Percentiles rank a stretch among this genome's conserved stretches.
These are phyloP conservation scores for Anoplolepis gracilipes DNA, from an alignment of 1,140 invertebrate species.

Conservation along the genomic window DNA sequence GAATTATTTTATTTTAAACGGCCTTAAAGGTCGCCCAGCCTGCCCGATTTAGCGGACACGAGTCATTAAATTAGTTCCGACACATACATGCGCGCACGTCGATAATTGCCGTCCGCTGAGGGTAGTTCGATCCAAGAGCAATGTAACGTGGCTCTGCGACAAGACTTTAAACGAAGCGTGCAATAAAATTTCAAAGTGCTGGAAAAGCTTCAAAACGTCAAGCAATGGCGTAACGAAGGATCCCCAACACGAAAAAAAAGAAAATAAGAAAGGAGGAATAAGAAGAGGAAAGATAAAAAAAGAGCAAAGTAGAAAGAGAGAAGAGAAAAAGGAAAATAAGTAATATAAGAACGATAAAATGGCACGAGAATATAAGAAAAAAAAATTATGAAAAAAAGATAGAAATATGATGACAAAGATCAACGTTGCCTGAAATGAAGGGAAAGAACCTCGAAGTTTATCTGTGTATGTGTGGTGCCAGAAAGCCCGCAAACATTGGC, in stretches of 20 bases:
- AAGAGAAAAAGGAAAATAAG: not conserved
- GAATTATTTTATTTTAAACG: conserved; percentile 53
- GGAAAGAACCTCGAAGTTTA: conserved; percentile 18
- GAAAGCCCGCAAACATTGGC: conserved; percentile 14
- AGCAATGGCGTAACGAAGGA: conserved; percentile 25
- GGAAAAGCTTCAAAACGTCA: conserved; percentile 8
- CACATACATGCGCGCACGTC: conserved; percentile 7
- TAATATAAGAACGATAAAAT: not conserved
- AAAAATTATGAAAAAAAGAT: not conserved
- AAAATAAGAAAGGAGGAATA: too few species aligned
- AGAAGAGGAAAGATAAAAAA: not conserved
- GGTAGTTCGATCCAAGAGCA: conserved; percentile 31
- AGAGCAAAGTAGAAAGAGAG: not conserved
- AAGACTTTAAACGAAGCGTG: conserved; percentile 20
- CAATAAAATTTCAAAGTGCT: conserved; percentile 32
- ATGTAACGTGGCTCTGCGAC: conserved; percentile 8
- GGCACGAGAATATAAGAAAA: not conserved
- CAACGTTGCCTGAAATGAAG: conserved; percentile 36
- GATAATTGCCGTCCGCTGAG: conserved; percentile 41
- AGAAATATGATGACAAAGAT: not conserved
- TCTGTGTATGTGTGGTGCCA: not conserved
- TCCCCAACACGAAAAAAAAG: not conserved
- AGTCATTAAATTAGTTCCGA: conserved; percentile 49
- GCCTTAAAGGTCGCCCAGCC: not conserved
- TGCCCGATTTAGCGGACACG: conserved; percentile 34